Conservation (phyloP, 2,797 vertebrate genomes). For the Craterocephalus amniculus region DNA sequence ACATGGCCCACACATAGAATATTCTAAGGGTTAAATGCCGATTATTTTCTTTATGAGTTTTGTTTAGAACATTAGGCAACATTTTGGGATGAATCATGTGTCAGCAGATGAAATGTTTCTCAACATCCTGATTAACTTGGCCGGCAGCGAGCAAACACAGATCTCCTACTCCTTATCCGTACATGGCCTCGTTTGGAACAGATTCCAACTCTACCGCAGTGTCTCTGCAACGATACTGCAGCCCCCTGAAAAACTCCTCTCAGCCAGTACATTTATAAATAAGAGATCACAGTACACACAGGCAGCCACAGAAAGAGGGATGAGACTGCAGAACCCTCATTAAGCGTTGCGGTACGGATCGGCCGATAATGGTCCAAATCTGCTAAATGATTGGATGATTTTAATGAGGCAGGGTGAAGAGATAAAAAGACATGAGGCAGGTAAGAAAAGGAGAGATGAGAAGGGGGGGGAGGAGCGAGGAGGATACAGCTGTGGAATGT, state of each 20-base stretch:
- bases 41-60: constrained; percentile 9
- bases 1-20: not conserved
- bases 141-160: constrained; percentile 7
- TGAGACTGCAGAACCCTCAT: constrained; percentile 25
- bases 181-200: not conserved
- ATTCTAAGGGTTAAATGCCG: not conserved
- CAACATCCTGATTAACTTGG: constrained; percentile 46
- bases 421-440: constrained; percentile 41
- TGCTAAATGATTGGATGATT: constrained; percentile 6
- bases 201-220: constrained; percentile 38
- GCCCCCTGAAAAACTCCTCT: constrained; percentile 39
- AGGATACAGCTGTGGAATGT: constrained; percentile 76
- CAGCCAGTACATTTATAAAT: constrained; percentile 45
- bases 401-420: constrained; percentile 22
- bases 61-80: constrained; percentile 51
- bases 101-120: constrained; percentile 51
- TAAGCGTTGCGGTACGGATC: not conserved
- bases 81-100: constrained; percentile 38
- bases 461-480: constrained; percentile 44
- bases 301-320: constrained; percentile 28
- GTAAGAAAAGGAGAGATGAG: constrained; percentile 34
- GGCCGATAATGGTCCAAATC: not conserved
- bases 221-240: constrained; percentile 49
- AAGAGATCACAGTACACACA: constrained; percentile 43
- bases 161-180: constrained; percentile 6